Evolutionary conservation across 2,797 vertebrate species (phyloP), one percentile per base, ranked within the genome.

Genomic region (Artibeus lituratus): DNA sequence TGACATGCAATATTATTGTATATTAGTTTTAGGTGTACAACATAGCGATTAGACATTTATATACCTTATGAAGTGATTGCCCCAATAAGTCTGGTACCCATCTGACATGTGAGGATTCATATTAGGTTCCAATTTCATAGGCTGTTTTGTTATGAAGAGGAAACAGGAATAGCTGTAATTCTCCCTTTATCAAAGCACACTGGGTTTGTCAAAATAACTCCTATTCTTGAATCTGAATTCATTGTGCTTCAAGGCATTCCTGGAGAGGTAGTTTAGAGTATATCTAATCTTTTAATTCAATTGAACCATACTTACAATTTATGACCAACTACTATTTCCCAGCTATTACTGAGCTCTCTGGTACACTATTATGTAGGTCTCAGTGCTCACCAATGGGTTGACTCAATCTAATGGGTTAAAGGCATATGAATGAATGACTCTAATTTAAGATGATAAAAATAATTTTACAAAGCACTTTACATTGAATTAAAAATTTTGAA

Each of bases 181-280:
- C 35, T 85, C n/a, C 14, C 62, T 57, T 95, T 80, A 95, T 84
- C 42, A 88, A 92, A 94, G 57, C 67, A 95, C 15, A 4, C 2
- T n/a, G 32, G 26, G 32, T 78, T 90, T 87, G 22, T 85, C 87
- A 57, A 89, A 91, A 76, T 85, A 70, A 82, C 32, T 87, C 89
- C 21, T 51, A 73, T 37, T 55, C 18, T 88, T 69, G 72, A 49
- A 87, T 7, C 16, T 51, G 59, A 95, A 93, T 87, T 87, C 78
- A 87, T 3, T 22, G 15, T 22, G 21, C 65, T 89, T 91, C 70
- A 72, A 82, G 21, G 26, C 57, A 44, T 29, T 32, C 35, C 51
- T 12, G 78, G 44, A 24, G 32, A 92, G 49, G n/a, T 42, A 49
- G 12, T 24, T 67, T 77, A 81, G 53, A 55, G 69, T 42, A 24